Percentiles rank a stretch among this genome's conserved stretches.
phyloP scores from a whole-genome alignment of 2,888 invertebrate species.

The Meloe dianella region DNA sequence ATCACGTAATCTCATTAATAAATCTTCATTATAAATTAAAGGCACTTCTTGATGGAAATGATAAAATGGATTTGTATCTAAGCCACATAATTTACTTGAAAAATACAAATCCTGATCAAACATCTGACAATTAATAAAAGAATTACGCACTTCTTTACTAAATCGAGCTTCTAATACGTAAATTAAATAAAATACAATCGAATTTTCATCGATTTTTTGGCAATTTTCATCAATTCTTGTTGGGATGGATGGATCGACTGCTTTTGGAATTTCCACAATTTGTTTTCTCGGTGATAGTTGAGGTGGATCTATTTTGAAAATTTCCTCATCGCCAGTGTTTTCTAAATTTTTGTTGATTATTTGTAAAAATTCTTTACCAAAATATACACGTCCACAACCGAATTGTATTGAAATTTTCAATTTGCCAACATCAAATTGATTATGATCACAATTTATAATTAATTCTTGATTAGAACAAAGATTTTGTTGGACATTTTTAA shows the following conservation, averaged over 20 bases:
- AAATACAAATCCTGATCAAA: conserved; percentile 61
- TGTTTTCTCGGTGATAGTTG: background rate
- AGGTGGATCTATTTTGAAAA: background rate
- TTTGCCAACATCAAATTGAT: conserved; percentile 57
- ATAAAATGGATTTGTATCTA: conserved; percentile 59
- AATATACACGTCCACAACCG: conserved; percentile 61
- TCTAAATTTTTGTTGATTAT: conserved; percentile 30
- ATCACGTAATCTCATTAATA: conserved; percentile 63
- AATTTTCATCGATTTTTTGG: conserved; percentile 45
- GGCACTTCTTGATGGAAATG: conserved; percentile 64
- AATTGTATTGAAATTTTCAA: conserved; percentile 60
- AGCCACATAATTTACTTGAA: conserved; percentile 56
- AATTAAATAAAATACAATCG: conserved; percentile 61
- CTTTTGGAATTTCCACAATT: background rate
- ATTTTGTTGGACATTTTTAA: conserved; percentile 51
- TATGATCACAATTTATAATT: conserved; percentile 55
- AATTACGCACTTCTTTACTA: conserved; percentile 52
- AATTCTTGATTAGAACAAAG: conserved; percentile 57
- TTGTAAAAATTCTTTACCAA: conserved; percentile 62
- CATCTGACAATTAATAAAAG: conserved; percentile 60
- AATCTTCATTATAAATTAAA: conserved; percentile 62
- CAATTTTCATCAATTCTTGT: conserved; percentile 2
- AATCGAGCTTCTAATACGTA: conserved; percentile 61
- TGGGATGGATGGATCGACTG: background rate
- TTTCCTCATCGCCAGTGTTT: background rate